Evolutionary conservation across 2,113 vertebrate species (phyloP), one percentile per base, ranked within the genome.

Genomic region (Rhinoderma darwinii): DNA sequence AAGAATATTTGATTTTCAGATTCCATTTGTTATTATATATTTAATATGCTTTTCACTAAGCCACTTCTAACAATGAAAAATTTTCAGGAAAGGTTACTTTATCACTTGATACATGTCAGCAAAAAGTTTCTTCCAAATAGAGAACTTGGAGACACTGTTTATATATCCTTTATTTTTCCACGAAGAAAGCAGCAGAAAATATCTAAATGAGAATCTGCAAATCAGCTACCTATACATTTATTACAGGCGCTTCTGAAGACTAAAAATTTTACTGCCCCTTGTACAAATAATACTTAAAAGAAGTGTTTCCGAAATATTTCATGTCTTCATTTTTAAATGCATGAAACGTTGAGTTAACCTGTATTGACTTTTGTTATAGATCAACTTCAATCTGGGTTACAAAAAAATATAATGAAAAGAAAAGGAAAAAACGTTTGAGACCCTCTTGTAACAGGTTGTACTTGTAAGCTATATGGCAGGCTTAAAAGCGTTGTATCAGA

Each of bases 61-160:
- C 63, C 63, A 68, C 63, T 35, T 68, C 30, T 68, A 35, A 68
- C 63, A 68, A 32, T 35, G 61, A 68, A 66, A 66, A 68, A 68
- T 32, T 35, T 68, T 68, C 17, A 35, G 63, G 15, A 68, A 35
- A 68, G 17, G 14, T 68, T 66, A 32, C 61, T 32, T 66, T 17
- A 30, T 32, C 2, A 32, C 27, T 32, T 17, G 27, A 32, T 66
- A 32, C 30, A 5, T 30, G 11, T 32, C 12, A 32, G 30, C 22
- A 32, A 15, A 27, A 66, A 14, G 22, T 15, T 15, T 32, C 5
- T 32, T 32, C 27, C 12, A 32, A 66, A 17, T 30, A 17, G 61
- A 63, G 59, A 32, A 66, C 61, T 30, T 63, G 59, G 59, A 30
- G 30, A 30, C 59, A 30, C n/a, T 14, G 10, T 30, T 63, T 37